These are phyloP conservation scores for Procavia capensis DNA, from an alignment of 2,113 vertebrate species.

Conservation along the genomic window DNA sequence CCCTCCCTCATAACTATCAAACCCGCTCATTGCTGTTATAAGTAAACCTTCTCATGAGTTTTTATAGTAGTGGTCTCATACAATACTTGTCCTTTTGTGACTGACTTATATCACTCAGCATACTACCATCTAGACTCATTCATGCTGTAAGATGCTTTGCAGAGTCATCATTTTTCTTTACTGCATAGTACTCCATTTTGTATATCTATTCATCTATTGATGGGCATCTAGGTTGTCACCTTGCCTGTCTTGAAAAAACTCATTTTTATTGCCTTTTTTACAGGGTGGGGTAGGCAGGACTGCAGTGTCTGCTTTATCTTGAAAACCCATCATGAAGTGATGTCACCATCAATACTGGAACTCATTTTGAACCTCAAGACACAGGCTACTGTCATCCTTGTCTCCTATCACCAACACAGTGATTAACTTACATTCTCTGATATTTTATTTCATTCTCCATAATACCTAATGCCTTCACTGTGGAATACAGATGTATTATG, in stretches of 20 bases:
- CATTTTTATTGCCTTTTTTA: background rate
- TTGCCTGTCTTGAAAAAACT: background rate
- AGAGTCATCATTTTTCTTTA: too few species aligned
- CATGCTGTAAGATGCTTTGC: too few species aligned
- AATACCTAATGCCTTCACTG: background rate
- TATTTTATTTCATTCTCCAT: background rate
- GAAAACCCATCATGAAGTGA: background rate
- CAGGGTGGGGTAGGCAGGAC: background rate
- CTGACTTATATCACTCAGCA: too few species aligned
- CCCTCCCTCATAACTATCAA: too few species aligned
- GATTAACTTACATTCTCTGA: background rate
- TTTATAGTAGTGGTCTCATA: too few species aligned
- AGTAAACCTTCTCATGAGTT: too few species aligned
- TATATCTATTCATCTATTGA: too few species aligned
- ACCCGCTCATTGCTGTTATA: too few species aligned
- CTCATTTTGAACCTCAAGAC: background rate
- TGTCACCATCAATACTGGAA: background rate
- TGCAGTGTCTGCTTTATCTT: background rate
- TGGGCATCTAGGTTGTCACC: too few species aligned
- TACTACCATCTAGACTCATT: too few species aligned
- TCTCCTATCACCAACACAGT: accelerated
- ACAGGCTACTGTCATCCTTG: background rate
- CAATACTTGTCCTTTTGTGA: too few species aligned
- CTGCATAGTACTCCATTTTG: too few species aligned
- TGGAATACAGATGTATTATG: background rate